A percentile compares a stretch with the other conserved stretches of the same genome.
phyloP scores from a whole-genome alignment of 2,113 vertebrate species.

The Plecturocebus donacophilus region DNA sequence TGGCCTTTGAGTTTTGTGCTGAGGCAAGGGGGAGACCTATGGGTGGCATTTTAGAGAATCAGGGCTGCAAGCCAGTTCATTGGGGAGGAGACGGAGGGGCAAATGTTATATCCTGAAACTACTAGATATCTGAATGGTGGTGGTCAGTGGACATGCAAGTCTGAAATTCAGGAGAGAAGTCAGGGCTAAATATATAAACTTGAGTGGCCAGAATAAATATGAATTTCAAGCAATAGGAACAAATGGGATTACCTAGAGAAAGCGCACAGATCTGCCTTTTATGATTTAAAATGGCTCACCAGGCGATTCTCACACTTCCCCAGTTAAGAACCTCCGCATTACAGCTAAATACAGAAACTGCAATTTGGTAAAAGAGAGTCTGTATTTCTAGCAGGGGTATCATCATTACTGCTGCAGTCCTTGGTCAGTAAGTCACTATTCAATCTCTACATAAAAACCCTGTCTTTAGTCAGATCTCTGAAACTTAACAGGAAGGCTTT shows the following conservation, averaged over 20 bases:
- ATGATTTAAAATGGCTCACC: constrained; percentile 2
- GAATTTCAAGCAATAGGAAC: not conserved
- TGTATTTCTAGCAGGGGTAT: not conserved
- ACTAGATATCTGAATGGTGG: rapidly evolving
- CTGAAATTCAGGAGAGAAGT: not conserved
- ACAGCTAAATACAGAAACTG: constrained; percentile 40
- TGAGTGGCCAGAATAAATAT: not conserved
- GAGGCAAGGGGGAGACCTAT: not conserved
- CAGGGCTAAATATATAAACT: not conserved
- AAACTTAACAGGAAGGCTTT: not conserved
- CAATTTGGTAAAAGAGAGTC: not conserved
- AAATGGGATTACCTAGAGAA: not conserved
- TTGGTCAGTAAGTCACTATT: not conserved
- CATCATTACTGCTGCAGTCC: not conserved
- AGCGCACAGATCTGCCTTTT: not conserved
- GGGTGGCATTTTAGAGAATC: not conserved
- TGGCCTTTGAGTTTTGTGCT: not conserved
- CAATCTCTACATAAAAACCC: not conserved
- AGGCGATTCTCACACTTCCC: not conserved
- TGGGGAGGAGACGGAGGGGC: not conserved
- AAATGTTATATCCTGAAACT: not conserved
- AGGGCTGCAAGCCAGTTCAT: not conserved
- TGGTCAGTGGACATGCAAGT: not conserved
- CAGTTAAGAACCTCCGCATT: constrained; percentile 3
- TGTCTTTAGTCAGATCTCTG: not conserved